These are phyloP conservation scores for Diachasma alloeum DNA, from an alignment of 1,140 invertebrate genomes.

Conservation along the genomic window DNA sequence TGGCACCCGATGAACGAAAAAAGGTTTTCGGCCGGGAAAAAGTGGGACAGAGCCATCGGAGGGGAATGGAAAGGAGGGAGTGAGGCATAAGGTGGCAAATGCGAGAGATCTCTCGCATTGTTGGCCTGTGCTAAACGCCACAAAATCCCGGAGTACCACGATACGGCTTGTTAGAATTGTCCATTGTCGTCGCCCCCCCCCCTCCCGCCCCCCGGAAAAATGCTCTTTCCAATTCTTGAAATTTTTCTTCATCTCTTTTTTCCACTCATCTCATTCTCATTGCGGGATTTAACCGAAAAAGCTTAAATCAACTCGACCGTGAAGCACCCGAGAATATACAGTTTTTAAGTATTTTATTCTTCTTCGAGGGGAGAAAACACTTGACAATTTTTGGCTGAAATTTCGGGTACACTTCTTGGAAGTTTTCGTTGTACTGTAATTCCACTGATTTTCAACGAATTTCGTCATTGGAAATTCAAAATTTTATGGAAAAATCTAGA, in stretches of 20 bases:
- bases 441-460: too few relatives aligned
- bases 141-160: conserved; percentile 41
- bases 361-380: background rate
- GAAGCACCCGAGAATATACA: background rate
- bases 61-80: background rate
- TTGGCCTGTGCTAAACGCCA: conserved; percentile 57
- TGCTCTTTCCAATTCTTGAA: conserved; percentile 29
- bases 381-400: too few relatives aligned
- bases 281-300: background rate
- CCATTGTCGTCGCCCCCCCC: too few relatives aligned
- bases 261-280: background rate
- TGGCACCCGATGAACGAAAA: conserved; percentile 35
- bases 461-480: too few relatives aligned
- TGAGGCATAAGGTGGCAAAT: background rate
- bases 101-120: conserved; percentile 39
- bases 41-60: conserved; percentile 15
- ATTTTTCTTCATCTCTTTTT: conserved; percentile 4
- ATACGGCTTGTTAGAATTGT: conserved; percentile 54
- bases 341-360: conserved; percentile 1
- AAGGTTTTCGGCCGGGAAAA: conserved; percentile 22
- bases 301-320: conserved; percentile 21
- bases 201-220: conserved; percentile 31
- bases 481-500: too few relatives aligned
- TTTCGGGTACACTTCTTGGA: too few relatives aligned
- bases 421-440: too few relatives aligned